phyloP scores from a whole-genome alignment of 2,888 invertebrate genomes.

The Callinectes sapidus region DNA sequence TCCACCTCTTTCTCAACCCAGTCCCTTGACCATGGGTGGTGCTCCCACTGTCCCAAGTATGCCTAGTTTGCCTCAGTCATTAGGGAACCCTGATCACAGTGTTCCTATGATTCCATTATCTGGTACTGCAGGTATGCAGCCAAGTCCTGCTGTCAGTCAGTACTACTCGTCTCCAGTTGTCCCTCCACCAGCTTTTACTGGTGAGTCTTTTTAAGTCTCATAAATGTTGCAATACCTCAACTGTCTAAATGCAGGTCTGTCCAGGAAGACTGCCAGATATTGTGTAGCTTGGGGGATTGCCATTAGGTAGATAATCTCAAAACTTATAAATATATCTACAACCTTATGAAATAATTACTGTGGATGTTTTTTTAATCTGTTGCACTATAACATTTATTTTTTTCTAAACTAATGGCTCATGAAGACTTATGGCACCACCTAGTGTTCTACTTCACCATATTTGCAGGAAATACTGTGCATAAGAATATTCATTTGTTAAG shows the following conservation, averaged over 20 bases:
- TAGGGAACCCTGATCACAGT: conserved; percentile 8
- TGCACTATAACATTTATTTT: no score
- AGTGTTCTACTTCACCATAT: not conserved
- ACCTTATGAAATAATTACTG: no score
- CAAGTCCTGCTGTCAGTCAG: conserved; percentile 22
- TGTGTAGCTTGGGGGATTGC: no score
- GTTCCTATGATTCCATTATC: conserved; percentile 17
- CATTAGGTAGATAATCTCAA: no score
- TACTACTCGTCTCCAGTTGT: conserved; percentile 46
- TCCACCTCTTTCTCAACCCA: conserved; percentile 43
- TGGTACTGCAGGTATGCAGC: conserved; percentile 30
- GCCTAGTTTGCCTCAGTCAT: not conserved
- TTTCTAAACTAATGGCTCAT: no score
- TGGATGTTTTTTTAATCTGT: no score
- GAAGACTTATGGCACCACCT: no score
- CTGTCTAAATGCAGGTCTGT: no score
- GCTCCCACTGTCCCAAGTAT: conserved; percentile 64
- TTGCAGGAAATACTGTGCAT: not conserved
- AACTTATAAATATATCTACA: no score
- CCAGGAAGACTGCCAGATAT: not conserved
- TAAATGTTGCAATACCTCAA: not conserved
- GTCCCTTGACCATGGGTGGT: conserved; percentile 68
- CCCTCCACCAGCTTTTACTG: conserved; percentile 60
- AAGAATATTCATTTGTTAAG: not conserved
- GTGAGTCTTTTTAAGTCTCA: not conserved